Evolutionary conservation across 2,797 vertebrate genomes (phyloP), one percentile per base, ranked within the genome.

Genomic region (Syngnathus rostellatus): DNA sequence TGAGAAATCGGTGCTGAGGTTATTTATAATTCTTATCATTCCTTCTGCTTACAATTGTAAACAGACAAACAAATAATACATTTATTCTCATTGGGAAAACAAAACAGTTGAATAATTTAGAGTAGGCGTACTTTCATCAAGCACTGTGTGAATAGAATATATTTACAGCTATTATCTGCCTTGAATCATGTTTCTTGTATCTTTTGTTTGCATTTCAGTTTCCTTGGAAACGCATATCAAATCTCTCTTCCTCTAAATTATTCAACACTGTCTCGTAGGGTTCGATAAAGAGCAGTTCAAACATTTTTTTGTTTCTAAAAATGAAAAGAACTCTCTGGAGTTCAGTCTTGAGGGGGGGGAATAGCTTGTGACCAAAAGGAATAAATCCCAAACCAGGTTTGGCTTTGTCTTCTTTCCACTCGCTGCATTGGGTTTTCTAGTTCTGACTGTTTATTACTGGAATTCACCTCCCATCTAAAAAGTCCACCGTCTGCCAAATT

Each of bases 401-500:
- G 85, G 69, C 78, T 84, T 74, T 83, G 76, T 75, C 73, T 70
- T 64, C 68, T 62, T 46, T 45, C 41, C 73, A 74, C 43, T 70
- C 14, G 87, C 87, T 83, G 77, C 84, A 64, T 8, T 83, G 88
- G 87, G 88, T 86, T 71, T 65, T 76, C 62, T 90, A 92, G 90
- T 90, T 86, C 85, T 92, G 72, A 65, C 68, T 72, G 57, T 65
- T 62, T 74, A 60, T 82, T 80, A 76, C 72, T 70, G 63, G 68
- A 60, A 38, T 71, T 65, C 59, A 65, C 54, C 0, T 54, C 72
- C 41, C 63, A 63, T 50, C 9, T 21, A 3, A 43, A 21, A 14
- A n/a, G 62, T 31, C 39, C 31, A 62, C 31, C 12, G 11, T 14
- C 10, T 25, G 57, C 2, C 40, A 8, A 25, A 9, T 23, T 38